These are phyloP conservation scores for Glyptemys insculpta DNA, from an alignment of 2,797 vertebrate species.

Conservation along the genomic window DNA sequence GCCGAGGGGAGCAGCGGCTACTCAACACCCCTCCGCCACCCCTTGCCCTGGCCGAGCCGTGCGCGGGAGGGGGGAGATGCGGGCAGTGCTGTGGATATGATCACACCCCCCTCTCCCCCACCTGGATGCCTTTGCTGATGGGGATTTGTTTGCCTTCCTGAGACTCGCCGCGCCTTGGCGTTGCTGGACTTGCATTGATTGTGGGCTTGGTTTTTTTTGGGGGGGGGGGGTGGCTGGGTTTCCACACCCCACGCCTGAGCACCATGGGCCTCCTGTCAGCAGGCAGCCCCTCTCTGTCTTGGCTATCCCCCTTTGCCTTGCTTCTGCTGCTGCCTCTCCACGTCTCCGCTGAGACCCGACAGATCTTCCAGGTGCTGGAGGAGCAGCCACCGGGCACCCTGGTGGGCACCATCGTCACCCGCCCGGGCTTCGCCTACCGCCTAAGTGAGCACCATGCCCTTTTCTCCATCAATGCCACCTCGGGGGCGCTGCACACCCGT, in stretches of 20 bases:
- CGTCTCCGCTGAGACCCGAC: slow-evolving; percentile 89
- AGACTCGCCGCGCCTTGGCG: background rate
- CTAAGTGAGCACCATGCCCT: slow-evolving; percentile 96
- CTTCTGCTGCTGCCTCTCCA: slow-evolving; percentile 84
- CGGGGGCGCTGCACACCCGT: slow-evolving; percentile 92
- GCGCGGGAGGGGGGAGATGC: background rate
- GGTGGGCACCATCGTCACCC: slow-evolving; percentile 94
- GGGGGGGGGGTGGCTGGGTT: background rate
- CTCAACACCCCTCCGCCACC: background rate
- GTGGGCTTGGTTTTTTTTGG: background rate
- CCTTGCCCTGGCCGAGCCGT: background rate
- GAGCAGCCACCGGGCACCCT: slow-evolving; percentile 95
- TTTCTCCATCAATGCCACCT: slow-evolving; percentile 93
- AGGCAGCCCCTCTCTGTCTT: slow-evolving; percentile 73
- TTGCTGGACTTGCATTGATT: background rate
- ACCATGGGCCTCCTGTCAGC: slow-evolving; percentile 46
- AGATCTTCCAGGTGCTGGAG: slow-evolving; percentile 94
- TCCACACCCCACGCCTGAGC: background rate
- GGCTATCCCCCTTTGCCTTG: slow-evolving; percentile 74
- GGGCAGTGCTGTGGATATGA: background rate
- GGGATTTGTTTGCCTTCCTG: background rate
- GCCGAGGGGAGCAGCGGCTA: background rate
- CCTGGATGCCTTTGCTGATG: background rate
- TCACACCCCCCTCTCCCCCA: background rate
- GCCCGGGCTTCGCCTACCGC: slow-evolving; percentile 94